Evolutionary conservation across 2,113 vertebrate genomes (phyloP).

Genomic region (Paradisaea rubra): DNA sequence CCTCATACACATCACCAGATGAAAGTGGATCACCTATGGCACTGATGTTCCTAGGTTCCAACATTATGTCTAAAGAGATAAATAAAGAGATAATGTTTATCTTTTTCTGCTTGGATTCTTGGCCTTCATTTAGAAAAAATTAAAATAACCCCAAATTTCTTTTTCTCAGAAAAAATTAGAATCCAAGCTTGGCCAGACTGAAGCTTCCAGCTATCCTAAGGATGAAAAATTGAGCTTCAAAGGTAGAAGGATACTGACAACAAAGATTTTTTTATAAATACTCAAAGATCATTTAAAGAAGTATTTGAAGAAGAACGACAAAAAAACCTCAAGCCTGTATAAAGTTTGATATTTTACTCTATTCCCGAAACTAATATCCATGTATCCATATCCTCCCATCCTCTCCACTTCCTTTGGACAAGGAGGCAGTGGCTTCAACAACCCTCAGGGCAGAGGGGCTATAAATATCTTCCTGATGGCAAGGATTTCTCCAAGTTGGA

Average conservation of each 20-base stretch:
- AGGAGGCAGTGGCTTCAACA: not conserved
- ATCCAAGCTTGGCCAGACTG: not conserved
- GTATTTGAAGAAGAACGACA: not conserved
- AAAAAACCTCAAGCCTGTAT: rapidly evolving
- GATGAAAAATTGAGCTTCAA: not conserved
- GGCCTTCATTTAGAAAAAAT: not conserved
- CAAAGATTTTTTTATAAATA: not conserved
- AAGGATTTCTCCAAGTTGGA: too few relatives aligned
- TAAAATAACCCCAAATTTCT: not conserved
- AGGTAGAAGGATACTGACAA: not conserved
- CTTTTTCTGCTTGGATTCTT: not conserved
- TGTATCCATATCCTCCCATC: not conserved
- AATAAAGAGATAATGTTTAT: not conserved
- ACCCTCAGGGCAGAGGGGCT: not conserved
- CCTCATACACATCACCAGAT: not conserved
- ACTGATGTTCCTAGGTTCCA: not conserved
- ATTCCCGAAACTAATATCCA: not conserved
- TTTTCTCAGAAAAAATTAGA: not conserved
- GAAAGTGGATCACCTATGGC: not conserved
- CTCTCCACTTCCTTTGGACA: not conserved
- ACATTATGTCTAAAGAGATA: not conserved
- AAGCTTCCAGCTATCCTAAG: not conserved
- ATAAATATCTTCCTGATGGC: not conserved
- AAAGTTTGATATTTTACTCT: not conserved
- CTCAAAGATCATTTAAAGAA: not conserved